These are phyloP conservation scores for Trichomalopsis sarcophagae DNA, from an alignment of 1,140 invertebrate genomes.

Conservation along the genomic window DNA sequence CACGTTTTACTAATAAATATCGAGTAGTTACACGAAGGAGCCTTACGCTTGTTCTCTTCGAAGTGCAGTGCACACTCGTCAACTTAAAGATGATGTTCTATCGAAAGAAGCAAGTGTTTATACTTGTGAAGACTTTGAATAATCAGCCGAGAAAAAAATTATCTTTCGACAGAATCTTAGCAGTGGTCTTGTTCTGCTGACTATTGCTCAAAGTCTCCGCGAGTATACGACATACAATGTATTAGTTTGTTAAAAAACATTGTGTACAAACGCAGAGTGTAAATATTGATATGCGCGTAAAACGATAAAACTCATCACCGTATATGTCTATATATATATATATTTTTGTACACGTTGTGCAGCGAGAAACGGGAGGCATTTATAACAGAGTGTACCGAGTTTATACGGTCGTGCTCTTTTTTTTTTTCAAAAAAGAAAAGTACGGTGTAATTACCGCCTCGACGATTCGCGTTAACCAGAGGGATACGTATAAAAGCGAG, in stretches of 20 bases:
- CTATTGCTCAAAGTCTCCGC: no score
- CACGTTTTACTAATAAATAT: neutral
- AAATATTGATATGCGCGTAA: slow-evolving; percentile 21
- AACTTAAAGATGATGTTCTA: neutral
- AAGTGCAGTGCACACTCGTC: neutral
- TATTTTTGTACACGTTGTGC: slow-evolving; percentile 26
- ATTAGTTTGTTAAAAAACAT: neutral
- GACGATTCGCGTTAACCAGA: slow-evolving; percentile 31
- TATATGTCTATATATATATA: neutral
- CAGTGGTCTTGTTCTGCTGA: no score
- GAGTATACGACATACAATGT: no score
- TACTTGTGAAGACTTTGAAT: no score
- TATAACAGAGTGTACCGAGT: neutral
- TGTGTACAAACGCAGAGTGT: slow-evolving; percentile 14
- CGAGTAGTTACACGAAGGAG: neutral
- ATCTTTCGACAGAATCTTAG: no score
- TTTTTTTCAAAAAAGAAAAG: neutral
- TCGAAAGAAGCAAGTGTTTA: no score
- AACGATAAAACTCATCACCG: neutral
- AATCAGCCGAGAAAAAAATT: no score
- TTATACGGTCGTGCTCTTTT: neutral
- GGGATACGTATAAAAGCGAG: neutral
- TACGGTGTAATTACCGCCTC: slow-evolving; percentile 16
- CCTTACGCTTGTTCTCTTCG: neutral
- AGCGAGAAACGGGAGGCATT: slow-evolving; percentile 17